Evolutionary conservation across 35 echinoderm and acorn worm species (phyloP), one percentile per base, ranked within the genome.

Genomic region (Apostichopus californicus): DNA sequence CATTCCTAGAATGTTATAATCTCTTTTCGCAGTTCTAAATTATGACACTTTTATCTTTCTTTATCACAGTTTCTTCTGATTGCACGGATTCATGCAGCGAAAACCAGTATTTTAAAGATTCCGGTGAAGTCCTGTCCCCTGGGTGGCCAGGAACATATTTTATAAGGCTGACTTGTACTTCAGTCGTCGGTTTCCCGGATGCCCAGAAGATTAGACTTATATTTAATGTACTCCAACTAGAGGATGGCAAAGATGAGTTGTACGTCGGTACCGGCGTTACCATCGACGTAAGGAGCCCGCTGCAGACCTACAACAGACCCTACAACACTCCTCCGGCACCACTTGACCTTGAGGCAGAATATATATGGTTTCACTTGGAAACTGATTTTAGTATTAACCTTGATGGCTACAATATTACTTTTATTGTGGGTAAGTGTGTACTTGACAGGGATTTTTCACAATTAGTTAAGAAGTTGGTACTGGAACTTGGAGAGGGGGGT

Each of bases 311-410:
- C 15, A 91, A 91, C 77, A 91, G 73, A 58, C 89, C 55, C 1
- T 91, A 91, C 52, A 59, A 91, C n/a, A 34, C 55, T 54, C 89
- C 89, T 11, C 89, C 89, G 23, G 72, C 89, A 79, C 89, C 89
- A 3, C 13, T 78, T 46, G 89, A 91, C 26, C 71, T 91, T 20
- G 23, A 20, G 14, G 12, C 89, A 78, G 89, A 91, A 34, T 46
- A 78, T 60, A 75, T 91, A 1, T 91, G 89, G 89, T 91, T 91
- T 34, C 77, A 91, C 56, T 61, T 91, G 15, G 2, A 14, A 12
- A 91, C 89, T 61, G 89, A 91, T 53, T 91, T 91, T n/a, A 91
- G 79, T 59, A 91, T 91, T 56, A 91, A 91, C 20, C 55, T 91
- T 59, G 14, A 91, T 26, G 89, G 89, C 54, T 91, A 91, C 59